phyloP scores from a whole-genome alignment of 2,113 vertebrate genomes.

The Crotalus viridis region DNA sequence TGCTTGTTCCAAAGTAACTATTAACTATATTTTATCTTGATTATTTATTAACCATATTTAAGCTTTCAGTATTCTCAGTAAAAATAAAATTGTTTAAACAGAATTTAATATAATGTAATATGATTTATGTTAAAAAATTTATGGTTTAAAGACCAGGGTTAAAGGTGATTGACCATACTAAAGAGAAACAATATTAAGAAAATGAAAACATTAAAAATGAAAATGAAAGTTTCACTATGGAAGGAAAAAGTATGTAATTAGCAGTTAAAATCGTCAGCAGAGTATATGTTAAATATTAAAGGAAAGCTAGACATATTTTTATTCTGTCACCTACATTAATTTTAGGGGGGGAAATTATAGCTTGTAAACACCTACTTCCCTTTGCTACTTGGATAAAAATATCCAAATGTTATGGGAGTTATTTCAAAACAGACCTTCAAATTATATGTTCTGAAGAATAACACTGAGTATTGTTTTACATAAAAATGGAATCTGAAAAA shows the following conservation, averaged over 20 bases:
- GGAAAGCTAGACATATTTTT: neutral
- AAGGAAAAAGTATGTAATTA: neutral
- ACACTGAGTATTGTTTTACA: neutral
- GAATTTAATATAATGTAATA: neutral
- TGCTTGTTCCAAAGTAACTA: neutral
- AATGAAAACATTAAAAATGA: neutral
- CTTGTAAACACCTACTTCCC: neutral
- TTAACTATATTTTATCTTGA: neutral
- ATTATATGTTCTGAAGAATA: neutral
- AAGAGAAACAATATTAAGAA: neutral
- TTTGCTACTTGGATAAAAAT: neutral
- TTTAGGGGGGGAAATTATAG: neutral
- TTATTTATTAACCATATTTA: neutral
- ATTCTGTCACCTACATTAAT: constrained; percentile 5
- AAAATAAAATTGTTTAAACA: neutral
- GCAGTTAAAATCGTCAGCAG: neutral
- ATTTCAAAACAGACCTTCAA: constrained; percentile 1
- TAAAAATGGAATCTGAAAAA: neutral
- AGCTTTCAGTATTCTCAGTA: neutral
- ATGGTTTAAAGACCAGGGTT: neutral
- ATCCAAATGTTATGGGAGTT: neutral
- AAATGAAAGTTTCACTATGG: neutral
- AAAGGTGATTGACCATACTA: neutral
- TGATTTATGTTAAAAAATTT: neutral
- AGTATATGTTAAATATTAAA: neutral